Base-by-base conservation (phyloP, 2,113 vertebrate species). In the Saguinus imperator region DNA sequence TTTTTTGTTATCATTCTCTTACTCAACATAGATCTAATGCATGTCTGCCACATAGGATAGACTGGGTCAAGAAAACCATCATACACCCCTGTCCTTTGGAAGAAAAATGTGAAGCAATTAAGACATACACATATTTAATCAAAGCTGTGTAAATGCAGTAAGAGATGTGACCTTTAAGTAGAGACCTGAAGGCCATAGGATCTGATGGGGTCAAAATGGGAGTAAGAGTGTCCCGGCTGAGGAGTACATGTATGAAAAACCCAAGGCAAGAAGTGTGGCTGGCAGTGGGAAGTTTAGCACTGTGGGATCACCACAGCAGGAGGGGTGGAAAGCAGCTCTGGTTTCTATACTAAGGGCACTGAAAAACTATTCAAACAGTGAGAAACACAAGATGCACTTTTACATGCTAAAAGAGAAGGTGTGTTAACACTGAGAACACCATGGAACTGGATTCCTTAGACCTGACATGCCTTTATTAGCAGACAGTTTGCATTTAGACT, bases 401-500 rank as follows among this genome's bases (percentile, higher is more conserved):
- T 20, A 64, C 50, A 76, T 81, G 75, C 81, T 76, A 29, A 76
- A 89, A 82, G 86, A 72, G 75, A 52, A 95, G 80, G 43, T 90
- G 91, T 84, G 57, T 89, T 81, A 93, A 84, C 70, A n/a, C 68
- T n/a, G 93, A 91, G 89, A 88, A 84, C 75, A 25, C n/a, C 35
- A 9, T 1, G 77, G 82, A 72, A 57, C 84, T 92, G 52, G 84
- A 75, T 92, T 97, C 91, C 25, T 93, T 45, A 85, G 50, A 87
- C 45, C 64, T 95, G 91, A 8, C 8, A 91, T 95, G 89, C 9
- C 89, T 86, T 92, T 96, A 98, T 97, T 96, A 98, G 96, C 86
- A 55, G 77, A 68, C 82, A 0, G 0, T 97, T 90, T 98, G 94
- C 94, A 29, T 95, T 95, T 57, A 4, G 88, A 96, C 97, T 98